phyloP scores from a whole-genome alignment of 2,113 vertebrate genomes.

The Athene cunicularia region DNA sequence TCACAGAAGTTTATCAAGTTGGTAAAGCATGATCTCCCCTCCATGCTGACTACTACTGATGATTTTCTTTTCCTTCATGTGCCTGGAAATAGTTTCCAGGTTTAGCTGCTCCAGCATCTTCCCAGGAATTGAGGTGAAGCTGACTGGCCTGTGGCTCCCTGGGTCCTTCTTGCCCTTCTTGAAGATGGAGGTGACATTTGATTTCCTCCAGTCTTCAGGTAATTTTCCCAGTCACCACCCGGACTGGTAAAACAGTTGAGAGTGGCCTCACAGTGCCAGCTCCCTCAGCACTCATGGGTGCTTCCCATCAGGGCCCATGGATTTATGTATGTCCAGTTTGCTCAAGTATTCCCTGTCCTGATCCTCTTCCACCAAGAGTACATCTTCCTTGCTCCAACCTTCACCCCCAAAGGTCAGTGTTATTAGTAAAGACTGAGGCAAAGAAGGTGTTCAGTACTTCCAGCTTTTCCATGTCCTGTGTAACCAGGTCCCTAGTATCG shows the following conservation, averaged over 20 bases:
- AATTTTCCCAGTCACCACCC: not conserved
- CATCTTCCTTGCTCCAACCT: not conserved
- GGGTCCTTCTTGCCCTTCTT: not conserved
- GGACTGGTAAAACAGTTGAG: not conserved
- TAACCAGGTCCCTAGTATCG: accelerated
- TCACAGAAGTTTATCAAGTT: not conserved
- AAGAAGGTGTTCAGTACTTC: not conserved
- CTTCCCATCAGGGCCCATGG: not conserved
- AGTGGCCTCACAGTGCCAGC: not conserved
- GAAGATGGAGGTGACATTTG: not conserved
- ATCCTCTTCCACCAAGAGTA: not conserved
- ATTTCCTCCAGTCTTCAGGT: not conserved
- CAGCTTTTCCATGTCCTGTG: not conserved
- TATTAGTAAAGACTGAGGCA: not conserved
- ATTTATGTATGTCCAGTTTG: not conserved
- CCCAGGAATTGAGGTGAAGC: not conserved
- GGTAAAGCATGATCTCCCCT: not conserved
- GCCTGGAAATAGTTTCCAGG: not conserved
- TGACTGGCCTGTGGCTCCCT: not conserved
- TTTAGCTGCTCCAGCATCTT: not conserved
- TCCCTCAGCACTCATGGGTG: not conserved
- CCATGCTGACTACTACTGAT: not conserved
- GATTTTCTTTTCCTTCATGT: not conserved
- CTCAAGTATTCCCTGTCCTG: not conserved
- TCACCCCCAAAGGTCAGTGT: not conserved